These are phyloP conservation scores for Salvelinus alpinus DNA, from an alignment of 2,113 vertebrate species.

Conservation along the genomic window DNA sequence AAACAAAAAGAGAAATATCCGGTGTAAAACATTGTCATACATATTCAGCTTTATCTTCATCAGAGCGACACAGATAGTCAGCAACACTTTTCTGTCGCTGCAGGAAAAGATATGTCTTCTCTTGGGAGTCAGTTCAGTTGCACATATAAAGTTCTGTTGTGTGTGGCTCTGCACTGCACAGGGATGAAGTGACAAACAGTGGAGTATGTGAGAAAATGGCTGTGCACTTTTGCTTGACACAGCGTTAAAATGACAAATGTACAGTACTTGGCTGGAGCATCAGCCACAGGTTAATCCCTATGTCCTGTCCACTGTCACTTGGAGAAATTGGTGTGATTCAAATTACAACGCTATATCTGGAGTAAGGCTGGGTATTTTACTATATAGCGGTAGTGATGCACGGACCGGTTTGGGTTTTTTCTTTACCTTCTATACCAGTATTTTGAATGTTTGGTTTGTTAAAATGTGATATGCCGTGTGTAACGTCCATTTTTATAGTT, in stretches of 20 bases:
- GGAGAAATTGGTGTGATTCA: neutral
- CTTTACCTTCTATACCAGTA: too few relatives aligned
- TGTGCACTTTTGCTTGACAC: slow-evolving; percentile 25
- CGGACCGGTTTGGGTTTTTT: too few relatives aligned
- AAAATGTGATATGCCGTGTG: too few relatives aligned
- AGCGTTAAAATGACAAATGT: slow-evolving; percentile 31
- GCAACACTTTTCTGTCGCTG: neutral
- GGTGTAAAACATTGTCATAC: too few relatives aligned
- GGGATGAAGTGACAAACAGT: slow-evolving; percentile 3
- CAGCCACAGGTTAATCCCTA: slow-evolving; percentile 35
- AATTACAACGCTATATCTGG: neutral
- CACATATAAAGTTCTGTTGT: neutral
- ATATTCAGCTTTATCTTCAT: neutral
- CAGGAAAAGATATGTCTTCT: neutral
- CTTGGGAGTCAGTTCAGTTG: neutral
- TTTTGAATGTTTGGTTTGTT: too few relatives aligned
- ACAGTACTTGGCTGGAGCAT: slow-evolving; percentile 14
- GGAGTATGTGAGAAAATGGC: neutral
- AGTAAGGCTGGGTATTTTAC: neutral
- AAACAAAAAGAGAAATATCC: too few relatives aligned
- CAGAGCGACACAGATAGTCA: neutral
- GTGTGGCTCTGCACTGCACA: neutral
- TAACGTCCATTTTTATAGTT: too few relatives aligned
- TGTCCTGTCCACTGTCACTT: slow-evolving; percentile 22
- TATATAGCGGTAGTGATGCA: too few relatives aligned